These are phyloP conservation scores for Antitype chi DNA, from an alignment of 2,888 invertebrate species.

Conservation along the genomic window DNA sequence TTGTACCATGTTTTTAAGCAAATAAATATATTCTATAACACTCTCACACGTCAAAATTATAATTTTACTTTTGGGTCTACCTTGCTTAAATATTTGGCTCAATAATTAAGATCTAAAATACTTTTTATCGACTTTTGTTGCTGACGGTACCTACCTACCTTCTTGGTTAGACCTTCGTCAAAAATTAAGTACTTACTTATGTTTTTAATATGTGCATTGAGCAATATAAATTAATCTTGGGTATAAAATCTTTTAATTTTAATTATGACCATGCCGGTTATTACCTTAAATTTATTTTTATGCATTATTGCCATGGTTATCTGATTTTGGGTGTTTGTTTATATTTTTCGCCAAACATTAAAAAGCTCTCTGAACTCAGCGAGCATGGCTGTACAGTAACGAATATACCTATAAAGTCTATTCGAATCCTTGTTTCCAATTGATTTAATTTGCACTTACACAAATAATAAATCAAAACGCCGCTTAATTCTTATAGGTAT, in stretches of 20 bases:
- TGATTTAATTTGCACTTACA: neutral
- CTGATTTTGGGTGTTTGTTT: neutral
- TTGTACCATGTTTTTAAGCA: too few species aligned
- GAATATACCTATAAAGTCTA: neutral
- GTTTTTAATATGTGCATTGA: neutral
- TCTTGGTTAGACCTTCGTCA: conserved; percentile 2
- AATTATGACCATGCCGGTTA: neutral
- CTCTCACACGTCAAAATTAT: too few species aligned
- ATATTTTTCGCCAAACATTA: neutral
- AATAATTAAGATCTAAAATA: neutral
- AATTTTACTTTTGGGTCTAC: neutral
- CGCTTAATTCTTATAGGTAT: too few species aligned
- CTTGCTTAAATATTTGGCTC: neutral
- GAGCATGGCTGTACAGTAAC: neutral
- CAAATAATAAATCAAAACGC: neutral
- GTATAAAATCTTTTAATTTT: neutral
- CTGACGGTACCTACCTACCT: neutral
- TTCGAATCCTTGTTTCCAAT: neutral
- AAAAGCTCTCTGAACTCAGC: neutral
- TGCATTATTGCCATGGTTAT: neutral
- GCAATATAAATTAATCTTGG: conserved; percentile 2
- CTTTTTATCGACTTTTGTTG: neutral
- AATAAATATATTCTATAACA: too few species aligned
- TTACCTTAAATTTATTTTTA: neutral
- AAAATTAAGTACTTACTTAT: neutral